Base-by-base conservation (phyloP, 2,797 vertebrate species). In the Poeciliopsis infans region DNA sequence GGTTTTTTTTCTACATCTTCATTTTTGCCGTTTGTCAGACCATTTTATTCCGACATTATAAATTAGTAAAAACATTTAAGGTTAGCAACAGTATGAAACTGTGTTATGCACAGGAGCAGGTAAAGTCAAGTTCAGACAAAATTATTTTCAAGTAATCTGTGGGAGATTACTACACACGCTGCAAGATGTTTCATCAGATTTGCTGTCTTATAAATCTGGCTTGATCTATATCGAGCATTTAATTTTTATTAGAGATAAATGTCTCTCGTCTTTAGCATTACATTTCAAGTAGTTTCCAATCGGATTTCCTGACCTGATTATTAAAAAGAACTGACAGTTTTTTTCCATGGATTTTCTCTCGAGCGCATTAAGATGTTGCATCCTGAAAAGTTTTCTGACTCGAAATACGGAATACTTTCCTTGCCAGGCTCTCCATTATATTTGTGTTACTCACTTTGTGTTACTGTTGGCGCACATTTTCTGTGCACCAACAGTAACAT, bases 171-270 rank as follows among this genome's bases (percentile, higher is more conserved):
- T 68, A 41, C 36, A 68, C 8, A 11, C 23, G 3, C 64, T 39
- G 20, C 39, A 68, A 68, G 64, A 68, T 11, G 36, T 68, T 68
- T 41, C 64, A 41, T 39, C 20, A 68, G 36, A 41, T 39, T 39
- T 41, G 23, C 20, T 68, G 39, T 68, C 36, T 41, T 20, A 68
- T 41, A 41, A 5, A 41, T 68, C 23, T 68, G 18, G 36, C 20
- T 53, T 10, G 64, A 68, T 68, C 36, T 41, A 68, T 68, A 68
- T 41, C 64, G 25, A 41, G 64, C 20, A 41, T 66, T 66, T 20
- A 66, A 36, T 75, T 77, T 76, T 57, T 53, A 75, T 16, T 73
- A 68, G 36, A 68, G 23, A 68, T 68, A 43, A 68, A 68, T 41
- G 64, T 68, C 36, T 68, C 36, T 41, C 23, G 3, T 43, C 36